Evolutionary conservation across 2,113 vertebrate species (phyloP).

Genomic region (Xenopus tropicalis): UCB_Xtro_10.0 CM004447.2:31287501-31288000

Average conservation of each 20-base stretch:
- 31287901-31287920: no score
- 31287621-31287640: conserved; percentile 78
- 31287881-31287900: no score
- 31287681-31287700: conserved; percentile 50
- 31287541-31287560: conserved; percentile 99
- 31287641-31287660: conserved; percentile 52
- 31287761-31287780: no score
- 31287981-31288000: no score
- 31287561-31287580: conserved; percentile 97
- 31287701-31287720: conserved; percentile 42
- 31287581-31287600: conserved; percentile 84
- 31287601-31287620: conserved; percentile 78
- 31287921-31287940: no score
- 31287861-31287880: no score
- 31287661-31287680: conserved; percentile 52
- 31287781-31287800: no score
- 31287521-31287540: conserved; percentile 99
- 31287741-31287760: neutral
- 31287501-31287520: conserved; percentile 93
- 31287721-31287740: neutral
- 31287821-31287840: no score
- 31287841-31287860: no score
- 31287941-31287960: no score
- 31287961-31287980: no score
- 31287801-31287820: no score